Conservation (phyloP, 2,888 invertebrate genomes). For the Drosophila stalkeri region DNA sequence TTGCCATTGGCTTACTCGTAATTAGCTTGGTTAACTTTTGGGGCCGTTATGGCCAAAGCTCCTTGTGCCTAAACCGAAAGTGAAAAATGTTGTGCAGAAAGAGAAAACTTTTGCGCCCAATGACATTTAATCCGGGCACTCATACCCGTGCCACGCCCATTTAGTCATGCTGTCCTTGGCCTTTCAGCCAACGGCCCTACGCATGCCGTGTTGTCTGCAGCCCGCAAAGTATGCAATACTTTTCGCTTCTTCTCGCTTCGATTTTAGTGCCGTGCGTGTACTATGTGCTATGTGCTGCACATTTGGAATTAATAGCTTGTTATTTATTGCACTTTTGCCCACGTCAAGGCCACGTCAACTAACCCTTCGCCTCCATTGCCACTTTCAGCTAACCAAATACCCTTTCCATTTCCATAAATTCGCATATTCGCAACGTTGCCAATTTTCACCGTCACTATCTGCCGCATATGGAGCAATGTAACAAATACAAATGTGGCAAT, state of each 20-base stretch:
- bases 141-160: background rate
- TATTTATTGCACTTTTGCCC: conserved; percentile 69
- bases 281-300: conserved; percentile 41
- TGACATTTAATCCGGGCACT: conserved; percentile 60
- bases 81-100: conserved; percentile 57
- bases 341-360: conserved; percentile 50
- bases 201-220: conserved; percentile 52
- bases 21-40: conserved; percentile 62
- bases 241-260: conserved; percentile 28
- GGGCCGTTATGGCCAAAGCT: background rate
- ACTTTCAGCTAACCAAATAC: conserved; percentile 1
- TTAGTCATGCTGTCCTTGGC: conserved; percentile 11
- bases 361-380: background rate
- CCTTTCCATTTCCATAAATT: conserved; percentile 30
- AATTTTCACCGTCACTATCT: conserved; percentile 20
- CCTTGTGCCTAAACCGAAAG: conserved; percentile 38
- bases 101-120: conserved; percentile 37
- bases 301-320: conserved; percentile 77
- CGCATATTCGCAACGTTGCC: conserved; percentile 54
- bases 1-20: conserved; percentile 46
- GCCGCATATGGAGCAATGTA: background rate
- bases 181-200: conserved; percentile 40
- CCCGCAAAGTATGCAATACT: conserved; percentile 49
- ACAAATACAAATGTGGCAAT: background rate
- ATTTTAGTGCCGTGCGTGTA: conserved; percentile 22